Percentiles rank a stretch among this genome's conserved stretches.
These are phyloP conservation scores for Dyspetes luteomarginatus DNA, from an alignment of 2,888 invertebrate species.

Conservation along the genomic window DNA sequence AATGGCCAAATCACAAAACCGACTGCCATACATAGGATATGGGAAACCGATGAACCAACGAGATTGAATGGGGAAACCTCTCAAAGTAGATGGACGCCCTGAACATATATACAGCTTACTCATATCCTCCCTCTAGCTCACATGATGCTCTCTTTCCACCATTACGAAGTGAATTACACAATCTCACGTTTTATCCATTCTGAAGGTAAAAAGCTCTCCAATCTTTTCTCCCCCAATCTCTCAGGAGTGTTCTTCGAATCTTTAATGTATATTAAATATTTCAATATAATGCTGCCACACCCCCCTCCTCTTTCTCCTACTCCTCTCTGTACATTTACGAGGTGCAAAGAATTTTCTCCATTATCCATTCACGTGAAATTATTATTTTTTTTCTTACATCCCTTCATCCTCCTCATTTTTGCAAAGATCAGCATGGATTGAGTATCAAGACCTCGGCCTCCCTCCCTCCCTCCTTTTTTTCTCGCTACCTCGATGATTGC, in stretches of 20 bases:
- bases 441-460: conserved; percentile 42
- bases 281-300: background rate
- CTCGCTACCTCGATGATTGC: conserved; percentile 56
- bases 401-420: conserved; percentile 42
- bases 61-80: conserved; percentile 76
- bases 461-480: conserved; percentile 28
- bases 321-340: too few relatives aligned
- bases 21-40: conserved; percentile 74
- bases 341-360: conserved; percentile 33
- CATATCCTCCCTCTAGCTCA: background rate
- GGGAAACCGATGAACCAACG: conserved; percentile 74
- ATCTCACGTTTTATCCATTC: conserved; percentile 21
- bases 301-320: too few relatives aligned
- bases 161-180: conserved; percentile 42
- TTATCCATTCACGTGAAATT: conserved; percentile 33
- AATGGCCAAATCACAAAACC: conserved; percentile 42
- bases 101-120: conserved; percentile 3
- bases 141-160: conserved; percentile 22
- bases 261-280: background rate
- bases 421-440: conserved; percentile 55
- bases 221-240: background rate
- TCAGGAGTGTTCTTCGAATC: too few relatives aligned
- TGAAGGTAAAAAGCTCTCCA: background rate
- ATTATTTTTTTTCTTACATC: conserved; percentile 41
- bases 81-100: conserved; percentile 75